These are phyloP conservation scores for Phalacrocorax pelagicus DNA, from an alignment of 2,113 vertebrate genomes.

Conservation along the genomic window DNA sequence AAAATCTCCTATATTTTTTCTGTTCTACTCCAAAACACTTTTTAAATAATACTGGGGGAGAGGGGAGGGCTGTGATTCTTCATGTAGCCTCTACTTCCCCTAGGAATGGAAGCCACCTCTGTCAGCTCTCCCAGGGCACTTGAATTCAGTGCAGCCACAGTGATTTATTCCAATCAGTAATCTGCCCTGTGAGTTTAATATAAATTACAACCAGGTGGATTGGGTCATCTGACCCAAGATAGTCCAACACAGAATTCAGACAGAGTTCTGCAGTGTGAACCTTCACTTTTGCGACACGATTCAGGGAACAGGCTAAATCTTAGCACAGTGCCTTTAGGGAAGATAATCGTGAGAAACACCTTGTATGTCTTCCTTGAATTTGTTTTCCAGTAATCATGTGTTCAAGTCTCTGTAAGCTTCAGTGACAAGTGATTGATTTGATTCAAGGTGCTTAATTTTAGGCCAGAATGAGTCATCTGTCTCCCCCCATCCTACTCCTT, in stretches of 20 bases:
- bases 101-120: neutral
- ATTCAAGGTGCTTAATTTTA: slow-evolving; percentile 66
- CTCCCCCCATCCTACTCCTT: neutral
- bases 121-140: neutral
- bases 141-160: neutral
- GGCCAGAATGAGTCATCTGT: slow-evolving; percentile 2
- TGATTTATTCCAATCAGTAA: neutral
- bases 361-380: neutral
- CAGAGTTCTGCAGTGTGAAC: neutral
- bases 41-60: neutral
- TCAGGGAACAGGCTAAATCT: neutral
- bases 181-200: neutral
- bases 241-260: neutral
- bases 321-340: neutral
- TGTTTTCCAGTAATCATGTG: slow-evolving; percentile 17
- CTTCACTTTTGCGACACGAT: neutral
- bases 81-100: fast-evolving
- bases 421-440: slow-evolving; percentile 58
- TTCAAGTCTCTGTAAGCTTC: slow-evolving; percentile 35
- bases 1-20: neutral
- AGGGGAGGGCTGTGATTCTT: fast-evolving
- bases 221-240: neutral
- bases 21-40: neutral
- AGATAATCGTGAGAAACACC: neutral
- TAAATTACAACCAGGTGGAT: neutral